Conservation (phyloP, 2,797 vertebrate genomes). For the Halcyon chelicuti region DNA sequence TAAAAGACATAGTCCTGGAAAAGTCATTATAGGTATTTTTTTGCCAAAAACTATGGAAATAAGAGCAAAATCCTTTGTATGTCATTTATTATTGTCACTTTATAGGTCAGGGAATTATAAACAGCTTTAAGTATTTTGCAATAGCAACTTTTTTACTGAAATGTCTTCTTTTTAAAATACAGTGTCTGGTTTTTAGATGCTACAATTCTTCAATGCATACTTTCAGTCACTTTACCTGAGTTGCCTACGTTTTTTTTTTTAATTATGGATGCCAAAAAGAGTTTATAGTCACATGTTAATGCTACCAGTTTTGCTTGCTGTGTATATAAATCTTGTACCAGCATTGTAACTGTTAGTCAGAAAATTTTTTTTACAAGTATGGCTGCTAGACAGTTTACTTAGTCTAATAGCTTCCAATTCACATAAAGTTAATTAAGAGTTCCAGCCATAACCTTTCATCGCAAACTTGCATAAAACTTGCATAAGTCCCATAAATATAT, state of each 20-base stretch:
- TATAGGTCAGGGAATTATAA: conserved; percentile 65
- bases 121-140: conserved; percentile 63
- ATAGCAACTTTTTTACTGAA: conserved; percentile 4
- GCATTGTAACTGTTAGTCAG: neutral
- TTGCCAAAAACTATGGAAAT: conserved; percentile 66
- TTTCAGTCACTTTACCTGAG: conserved; percentile 13
- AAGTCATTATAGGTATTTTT: conserved; percentile 56
- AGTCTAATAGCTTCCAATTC: neutral
- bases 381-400: conserved; percentile 1
- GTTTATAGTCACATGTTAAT: conserved; percentile 31
- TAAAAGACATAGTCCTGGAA: conserved; percentile 51
- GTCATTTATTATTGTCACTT: conserved; percentile 64
- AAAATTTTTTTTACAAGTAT: conserved; percentile 7
- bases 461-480: neutral
- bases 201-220: neutral
- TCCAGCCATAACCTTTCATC: neutral
- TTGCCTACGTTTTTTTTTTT: neutral
- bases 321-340: conserved; percentile 31
- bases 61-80: conserved; percentile 50
- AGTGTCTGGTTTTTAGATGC: neutral
- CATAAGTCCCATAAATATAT: neutral
- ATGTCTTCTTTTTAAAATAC: neutral
- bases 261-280: neutral
- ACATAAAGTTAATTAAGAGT: conserved; percentile 24
- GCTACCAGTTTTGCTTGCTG: conserved; percentile 33